Percentiles rank a stretch among this genome's conserved stretches.
Conservation (phyloP, 1,140 invertebrate genomes). For the Tetraneura akinire region DNA sequence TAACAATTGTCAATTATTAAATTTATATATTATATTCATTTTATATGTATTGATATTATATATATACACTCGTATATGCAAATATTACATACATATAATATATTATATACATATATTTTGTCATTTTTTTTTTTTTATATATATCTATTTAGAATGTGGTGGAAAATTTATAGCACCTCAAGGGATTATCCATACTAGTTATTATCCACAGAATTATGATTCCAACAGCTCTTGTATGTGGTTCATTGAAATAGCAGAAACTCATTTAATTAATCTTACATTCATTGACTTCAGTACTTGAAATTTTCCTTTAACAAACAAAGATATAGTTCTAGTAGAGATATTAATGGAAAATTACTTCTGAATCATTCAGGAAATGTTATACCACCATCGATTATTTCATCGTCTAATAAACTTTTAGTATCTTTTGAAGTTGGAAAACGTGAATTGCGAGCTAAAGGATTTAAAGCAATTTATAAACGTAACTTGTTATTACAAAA, state of each 20-base stretch:
- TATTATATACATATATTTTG: too few relatives aligned
- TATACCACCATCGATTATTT: slow-evolving; percentile 62
- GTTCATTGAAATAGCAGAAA: slow-evolving; percentile 73
- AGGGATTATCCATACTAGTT: slow-evolving; percentile 77
- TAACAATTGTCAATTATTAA: too few relatives aligned
- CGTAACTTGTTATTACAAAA: too few relatives aligned
- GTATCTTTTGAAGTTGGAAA: slow-evolving; percentile 57
- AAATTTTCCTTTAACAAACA: background rate
- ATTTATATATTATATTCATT: too few relatives aligned
- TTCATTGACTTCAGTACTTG: slow-evolving; percentile 74
- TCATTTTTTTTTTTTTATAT: slow-evolving; percentile 31
- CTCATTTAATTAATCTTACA: slow-evolving; percentile 68
- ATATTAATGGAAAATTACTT: slow-evolving; percentile 54
- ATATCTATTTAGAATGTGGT: slow-evolving; percentile 84
- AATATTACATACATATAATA: too few relatives aligned
- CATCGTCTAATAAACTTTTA: slow-evolving; percentile 66
- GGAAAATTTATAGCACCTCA: slow-evolving; percentile 66
- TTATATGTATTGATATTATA: too few relatives aligned
- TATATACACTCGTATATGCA: too few relatives aligned
- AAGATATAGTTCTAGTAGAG: slow-evolving; percentile 62
- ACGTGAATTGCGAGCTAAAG: slow-evolving; percentile 68
- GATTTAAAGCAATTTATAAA: slow-evolving; percentile 71
- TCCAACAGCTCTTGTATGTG: slow-evolving; percentile 74
- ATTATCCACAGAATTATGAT: slow-evolving; percentile 75
- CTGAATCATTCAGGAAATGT: slow-evolving; percentile 64